These are phyloP conservation scores for Leptatherina wallacei DNA, from an alignment of 2,797 vertebrate species.

Conservation along the genomic window DNA sequence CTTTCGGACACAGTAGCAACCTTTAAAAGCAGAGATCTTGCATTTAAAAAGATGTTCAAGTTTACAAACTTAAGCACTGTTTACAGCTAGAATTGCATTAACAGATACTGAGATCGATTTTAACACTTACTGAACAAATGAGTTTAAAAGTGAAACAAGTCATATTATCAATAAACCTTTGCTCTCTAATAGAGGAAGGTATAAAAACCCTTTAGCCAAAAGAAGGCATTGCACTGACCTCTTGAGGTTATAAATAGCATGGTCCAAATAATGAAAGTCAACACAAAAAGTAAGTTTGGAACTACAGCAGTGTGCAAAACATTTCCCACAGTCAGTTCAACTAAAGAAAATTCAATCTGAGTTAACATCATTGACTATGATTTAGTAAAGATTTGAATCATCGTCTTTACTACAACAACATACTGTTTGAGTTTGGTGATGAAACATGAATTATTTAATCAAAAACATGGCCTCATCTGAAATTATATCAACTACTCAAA, in stretches of 20 bases:
- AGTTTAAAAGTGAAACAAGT: constrained; percentile 5
- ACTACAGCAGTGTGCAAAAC: constrained; percentile 24
- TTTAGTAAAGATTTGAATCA: not conserved
- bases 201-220: constrained; percentile 15
- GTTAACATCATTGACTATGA: not conserved
- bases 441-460: not conserved
- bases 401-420: not conserved
- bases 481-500: not conserved
- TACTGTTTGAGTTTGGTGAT: constrained; percentile 18
- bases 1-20: constrained; percentile 97
- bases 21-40: constrained; percentile 78
- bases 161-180: not conserved
- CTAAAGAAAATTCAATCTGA: too few relatives aligned
- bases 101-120: not conserved
- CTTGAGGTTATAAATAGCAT: constrained; percentile 57
- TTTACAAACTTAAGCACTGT: constrained; percentile 14
- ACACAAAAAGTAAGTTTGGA: not conserved
- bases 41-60: constrained; percentile 49
- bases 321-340: not conserved
- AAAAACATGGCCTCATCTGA: not conserved
- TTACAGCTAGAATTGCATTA: constrained; percentile 5
- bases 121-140: constrained; percentile 1
- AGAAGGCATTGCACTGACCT: constrained; percentile 63
- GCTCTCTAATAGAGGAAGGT: not conserved
- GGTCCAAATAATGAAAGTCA: constrained; percentile 51